Evolutionary conservation across 2,113 vertebrate genomes (phyloP).

Genomic region (Dicentrarchus labrax): DNA sequence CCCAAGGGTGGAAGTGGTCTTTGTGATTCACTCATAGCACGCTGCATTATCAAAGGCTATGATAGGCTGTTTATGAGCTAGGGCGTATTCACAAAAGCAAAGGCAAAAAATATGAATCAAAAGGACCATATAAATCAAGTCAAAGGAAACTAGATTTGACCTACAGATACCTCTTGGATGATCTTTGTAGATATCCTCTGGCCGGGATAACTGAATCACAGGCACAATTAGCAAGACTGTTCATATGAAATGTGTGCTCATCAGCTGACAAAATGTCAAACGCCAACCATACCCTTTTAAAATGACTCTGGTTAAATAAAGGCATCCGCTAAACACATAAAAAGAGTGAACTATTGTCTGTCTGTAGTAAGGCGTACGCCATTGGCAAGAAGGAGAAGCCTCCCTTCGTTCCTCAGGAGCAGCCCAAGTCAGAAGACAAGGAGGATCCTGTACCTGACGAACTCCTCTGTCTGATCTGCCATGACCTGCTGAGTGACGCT

Average conservation of each 20-base stretch:
- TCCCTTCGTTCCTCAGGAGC: slow-evolving; percentile 90
- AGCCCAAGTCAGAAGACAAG: slow-evolving; percentile 87
- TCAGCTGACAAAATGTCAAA: not conserved
- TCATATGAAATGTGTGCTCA: not conserved
- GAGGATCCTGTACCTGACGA: slow-evolving; percentile 93
- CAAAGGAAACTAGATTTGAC: not conserved
- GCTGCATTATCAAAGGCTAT: too few relatives aligned
- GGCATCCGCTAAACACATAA: not conserved
- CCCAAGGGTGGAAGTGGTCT: too few relatives aligned
- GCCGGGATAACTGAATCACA: not conserved
- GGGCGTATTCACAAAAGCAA: not conserved
- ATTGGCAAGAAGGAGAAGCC: slow-evolving; percentile 97
- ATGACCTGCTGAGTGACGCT: slow-evolving; percentile 94
- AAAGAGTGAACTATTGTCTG: not conserved
- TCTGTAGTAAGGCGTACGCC: slow-evolving; percentile 92
- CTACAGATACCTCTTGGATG: not conserved
- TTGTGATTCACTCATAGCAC: too few relatives aligned
- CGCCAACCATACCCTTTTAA: not conserved
- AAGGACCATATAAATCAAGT: not conserved
- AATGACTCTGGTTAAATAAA: not conserved
- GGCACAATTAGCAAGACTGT: not conserved
- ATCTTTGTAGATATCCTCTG: not conserved
- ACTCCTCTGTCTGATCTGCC: slow-evolving; percentile 94
- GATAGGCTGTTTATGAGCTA: too few relatives aligned
- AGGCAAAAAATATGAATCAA: not conserved